A percentile compares a stretch with the other conserved stretches of the same genome.
Evolutionary conservation across 64 coral and sea anemone species (phyloP).

Genomic region (Pocillopora damicornis): DNA sequence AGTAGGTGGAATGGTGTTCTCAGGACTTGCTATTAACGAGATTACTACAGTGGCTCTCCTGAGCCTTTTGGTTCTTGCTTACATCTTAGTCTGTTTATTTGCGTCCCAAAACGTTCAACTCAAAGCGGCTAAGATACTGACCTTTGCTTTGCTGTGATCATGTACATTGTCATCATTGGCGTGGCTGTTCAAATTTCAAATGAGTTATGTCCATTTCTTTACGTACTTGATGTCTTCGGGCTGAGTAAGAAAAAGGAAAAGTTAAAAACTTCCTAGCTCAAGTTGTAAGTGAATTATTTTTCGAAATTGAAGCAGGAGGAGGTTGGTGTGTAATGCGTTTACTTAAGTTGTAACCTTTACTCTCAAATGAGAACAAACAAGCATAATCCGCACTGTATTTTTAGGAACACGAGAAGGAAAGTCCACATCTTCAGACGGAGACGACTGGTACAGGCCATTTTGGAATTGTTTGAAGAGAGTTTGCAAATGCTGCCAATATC

Average conservation of each 20-base stretch:
- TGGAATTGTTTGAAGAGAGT: background rate
- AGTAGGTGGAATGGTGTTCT: constrained; percentile 71
- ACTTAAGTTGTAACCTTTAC: background rate
- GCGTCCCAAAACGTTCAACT: constrained; percentile 68
- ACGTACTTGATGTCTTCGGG: too few relatives aligned
- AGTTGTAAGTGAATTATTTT: too few relatives aligned
- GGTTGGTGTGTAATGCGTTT: background rate
- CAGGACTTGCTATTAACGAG: constrained; percentile 12
- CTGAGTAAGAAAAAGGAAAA: too few relatives aligned
- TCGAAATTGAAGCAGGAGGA: too few relatives aligned
- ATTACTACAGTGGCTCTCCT: constrained; percentile 32
- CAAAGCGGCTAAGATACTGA: constrained; percentile 60
- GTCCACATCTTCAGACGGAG: background rate
- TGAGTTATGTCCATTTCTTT: background rate
- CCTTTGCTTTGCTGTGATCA: constrained; percentile 68
- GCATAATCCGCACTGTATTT: background rate
- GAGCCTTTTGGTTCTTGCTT: constrained; percentile 39
- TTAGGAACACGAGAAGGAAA: constrained; percentile 62
- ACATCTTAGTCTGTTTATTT: constrained; percentile 54
- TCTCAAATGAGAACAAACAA: background rate
- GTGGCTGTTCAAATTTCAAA: constrained; percentile 64
- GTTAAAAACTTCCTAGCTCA: too few relatives aligned
- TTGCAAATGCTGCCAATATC: background rate
- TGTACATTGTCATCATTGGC: constrained; percentile 71
- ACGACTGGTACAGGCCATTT: constrained; percentile 5